Evolutionary conservation across 2,113 vertebrate species (phyloP), one percentile per base, ranked within the genome.

Genomic region (Cyrtonyx montezumae): DNA sequence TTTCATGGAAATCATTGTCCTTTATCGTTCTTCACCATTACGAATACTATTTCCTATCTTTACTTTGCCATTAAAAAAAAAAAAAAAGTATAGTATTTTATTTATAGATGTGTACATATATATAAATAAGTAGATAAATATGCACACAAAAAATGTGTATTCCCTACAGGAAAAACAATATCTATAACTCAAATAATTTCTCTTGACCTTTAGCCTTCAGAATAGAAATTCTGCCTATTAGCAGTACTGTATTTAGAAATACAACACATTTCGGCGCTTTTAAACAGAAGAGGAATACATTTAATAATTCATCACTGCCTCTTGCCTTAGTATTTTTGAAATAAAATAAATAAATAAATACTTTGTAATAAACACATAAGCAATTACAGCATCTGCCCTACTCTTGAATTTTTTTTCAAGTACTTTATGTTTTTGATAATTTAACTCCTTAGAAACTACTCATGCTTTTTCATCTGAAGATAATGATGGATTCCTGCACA

Each of bases 281-380:
- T 79, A 74, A 76, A 30, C 2, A 73, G 46, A 84, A 87, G 21
- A 68, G 6, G 20, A 90, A 68, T 51, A 34, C 49, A 26, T 74
- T 92, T 79, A 46, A 74, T 82, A 79, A 88, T 88, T 91, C 32
- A 62, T 93, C 61, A 36, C 87, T 14, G 15, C 17, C 28, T 89
- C 67, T 28, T 84, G 40, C 26, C 32, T 74, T 43, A 74, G 36
- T 25, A 43, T 66, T 86, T 69, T 87, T 42, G 23, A 58, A 45
- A 58, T 43, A 53, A 66, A 82, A 37, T 32, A 32, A 82, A 16
- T 55, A 61, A 84, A 37, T 77, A 77, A 90, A 76, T 21, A 77
- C 23, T 43, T 91, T 11, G 21, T 42, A 71, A 87, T 37, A 87
- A 84, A 76, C 42, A 34, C 11, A 70, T 59, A 23, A 49, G 30